A percentile compares a stretch with the other conserved stretches of the same genome.
Evolutionary conservation across 1,140 invertebrate genomes (phyloP).

Genomic region (Hyles euphorbiae): DNA sequence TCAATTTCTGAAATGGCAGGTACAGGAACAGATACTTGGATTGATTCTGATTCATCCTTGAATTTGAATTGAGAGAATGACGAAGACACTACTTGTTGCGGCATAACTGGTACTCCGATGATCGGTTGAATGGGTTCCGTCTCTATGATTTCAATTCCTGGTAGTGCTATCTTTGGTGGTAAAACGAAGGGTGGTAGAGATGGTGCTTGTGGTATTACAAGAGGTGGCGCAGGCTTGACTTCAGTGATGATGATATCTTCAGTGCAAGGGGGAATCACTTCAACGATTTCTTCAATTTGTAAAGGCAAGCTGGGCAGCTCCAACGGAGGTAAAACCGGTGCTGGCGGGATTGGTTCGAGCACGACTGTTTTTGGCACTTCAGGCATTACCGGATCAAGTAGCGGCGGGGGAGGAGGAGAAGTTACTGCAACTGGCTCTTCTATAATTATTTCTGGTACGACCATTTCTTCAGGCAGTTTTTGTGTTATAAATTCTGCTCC

Average conservation of each 20-base stretch:
- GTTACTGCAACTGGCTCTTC: slow-evolving; percentile 1
- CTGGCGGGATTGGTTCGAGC: slow-evolving; percentile 20
- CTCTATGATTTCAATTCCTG: background rate
- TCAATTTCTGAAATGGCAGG: background rate
- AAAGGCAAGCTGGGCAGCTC: background rate
- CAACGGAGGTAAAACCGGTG: slow-evolving; percentile 21
- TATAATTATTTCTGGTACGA: background rate
- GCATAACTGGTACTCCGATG: background rate
- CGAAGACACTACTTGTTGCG: background rate
- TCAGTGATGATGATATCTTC: no score
- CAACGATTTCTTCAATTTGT: background rate
- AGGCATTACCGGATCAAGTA: background rate
- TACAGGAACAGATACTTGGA: background rate
- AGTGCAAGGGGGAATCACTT: no score
- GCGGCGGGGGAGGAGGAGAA: background rate
- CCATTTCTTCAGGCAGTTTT: background rate
- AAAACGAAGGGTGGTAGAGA: no score
- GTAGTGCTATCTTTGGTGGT: no score
- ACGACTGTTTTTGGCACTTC: slow-evolving; percentile 2
- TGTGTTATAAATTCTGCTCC: background rate
- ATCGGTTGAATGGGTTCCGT: background rate
- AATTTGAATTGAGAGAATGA: background rate
- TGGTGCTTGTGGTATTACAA: no score
- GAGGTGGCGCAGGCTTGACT: no score
- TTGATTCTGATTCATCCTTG: background rate